phyloP scores from a whole-genome alignment of 1,140 invertebrate species.

The Pogonus chalceus region DNA sequence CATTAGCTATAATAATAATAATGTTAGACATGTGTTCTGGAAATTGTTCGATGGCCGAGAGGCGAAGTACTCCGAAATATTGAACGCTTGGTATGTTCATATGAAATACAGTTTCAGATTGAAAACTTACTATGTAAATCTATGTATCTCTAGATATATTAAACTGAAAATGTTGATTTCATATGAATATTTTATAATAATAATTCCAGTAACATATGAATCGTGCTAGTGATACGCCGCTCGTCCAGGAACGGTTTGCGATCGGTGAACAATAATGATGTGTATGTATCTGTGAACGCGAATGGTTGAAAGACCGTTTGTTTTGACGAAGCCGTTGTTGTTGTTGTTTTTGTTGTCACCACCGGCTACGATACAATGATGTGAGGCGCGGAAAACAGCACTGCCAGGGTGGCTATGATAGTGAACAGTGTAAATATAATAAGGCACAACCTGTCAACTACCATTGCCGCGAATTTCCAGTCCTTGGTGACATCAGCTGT shows the following conservation, averaged over 20 bases:
- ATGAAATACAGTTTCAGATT: too few relatives aligned
- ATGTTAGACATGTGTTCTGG: not conserved
- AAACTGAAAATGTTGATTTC: too few relatives aligned
- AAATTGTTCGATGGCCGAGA: not conserved
- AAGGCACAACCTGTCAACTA: conserved; percentile 95
- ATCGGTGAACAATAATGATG: not conserved
- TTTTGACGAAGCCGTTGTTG: not conserved
- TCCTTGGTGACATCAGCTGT: conserved; percentile 87
- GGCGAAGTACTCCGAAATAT: too few relatives aligned
- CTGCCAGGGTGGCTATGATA: conserved; percentile 86
- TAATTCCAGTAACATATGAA: too few relatives aligned
- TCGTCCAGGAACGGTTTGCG: not conserved
- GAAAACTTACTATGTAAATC: too few relatives aligned
- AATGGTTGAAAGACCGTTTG: conserved; percentile 5
- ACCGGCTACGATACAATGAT: conserved; percentile 77
- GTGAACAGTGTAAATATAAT: conserved; percentile 95
- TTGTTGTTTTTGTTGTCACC: not conserved
- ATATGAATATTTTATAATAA: too few relatives aligned
- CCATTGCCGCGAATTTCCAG: conserved; percentile 99
- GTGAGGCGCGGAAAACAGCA: conserved; percentile 88
- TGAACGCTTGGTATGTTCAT: too few relatives aligned
- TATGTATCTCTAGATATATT: too few relatives aligned
- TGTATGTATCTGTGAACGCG: not conserved
- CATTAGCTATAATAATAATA: conserved; percentile 2
- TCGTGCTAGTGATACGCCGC: too few relatives aligned